Evolutionary conservation across 2,113 vertebrate species (phyloP), one percentile per base, ranked within the genome.

Genomic region (Bufo gargarizans): DNA sequence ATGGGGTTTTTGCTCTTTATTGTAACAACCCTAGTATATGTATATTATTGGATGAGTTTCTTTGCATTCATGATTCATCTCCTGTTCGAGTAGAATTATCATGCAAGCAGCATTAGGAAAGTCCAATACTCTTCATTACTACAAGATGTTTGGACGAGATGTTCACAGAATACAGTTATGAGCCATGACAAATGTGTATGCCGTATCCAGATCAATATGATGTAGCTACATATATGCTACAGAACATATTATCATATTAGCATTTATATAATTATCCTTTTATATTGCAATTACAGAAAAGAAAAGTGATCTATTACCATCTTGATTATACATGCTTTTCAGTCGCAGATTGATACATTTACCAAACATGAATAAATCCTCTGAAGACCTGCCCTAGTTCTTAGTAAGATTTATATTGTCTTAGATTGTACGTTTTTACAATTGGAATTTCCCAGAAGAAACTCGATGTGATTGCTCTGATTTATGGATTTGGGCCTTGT

Each of bases 401-500:
- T 61, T n/a, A 55, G n/a, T 7, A 78, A 50, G 59, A 86, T 86
- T 79, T 53, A 86, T 86, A 22, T 55, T 49, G 9, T 79, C 85
- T 79, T 67, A n/a, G 85, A 33, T 50, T 79, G 9, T 47, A 50
- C 6, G 10, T 13, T 63, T 77, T 72, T 72, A 77, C 72, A 86
- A 65, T n/a, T 50, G 47, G 19, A 20, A 79, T 67, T 65, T 86
- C 85, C 85, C 85, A 79, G 77, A 79, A 55, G 20, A 79, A 79
- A 65, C 76, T 16, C 13, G 63, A 79, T 69, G 47, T 45, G 76
- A 78, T 67, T 61, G 49, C n/a, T 22, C 19, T 79, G 85, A 86
- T 86, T 86, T 86, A 77, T 79, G 74, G 16, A 79, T 79, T 79
- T 86, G 85, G 76, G 67, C 56, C 43, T 20, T 6, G 22, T 22